Conservation (phyloP, 2,113 vertebrate genomes). For the Muntiacus muntjak region DNA sequence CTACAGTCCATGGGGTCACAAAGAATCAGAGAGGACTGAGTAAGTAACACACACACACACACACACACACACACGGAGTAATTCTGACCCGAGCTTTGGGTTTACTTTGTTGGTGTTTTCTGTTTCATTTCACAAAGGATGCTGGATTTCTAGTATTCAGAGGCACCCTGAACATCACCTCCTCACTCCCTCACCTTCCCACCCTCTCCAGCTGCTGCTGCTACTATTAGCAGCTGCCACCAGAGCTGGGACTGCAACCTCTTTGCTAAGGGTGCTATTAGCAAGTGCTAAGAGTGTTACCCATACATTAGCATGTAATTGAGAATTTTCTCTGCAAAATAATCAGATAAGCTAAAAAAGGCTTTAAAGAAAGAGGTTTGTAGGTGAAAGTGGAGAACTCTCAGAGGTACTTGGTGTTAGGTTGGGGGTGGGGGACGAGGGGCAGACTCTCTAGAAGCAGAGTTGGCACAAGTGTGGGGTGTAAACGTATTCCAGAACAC, state of each 20-base stretch:
- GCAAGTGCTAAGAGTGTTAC: not conserved
- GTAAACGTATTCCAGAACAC: not conserved
- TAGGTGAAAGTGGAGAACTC: not conserved
- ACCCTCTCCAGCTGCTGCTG: not conserved
- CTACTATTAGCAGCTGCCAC: not conserved
- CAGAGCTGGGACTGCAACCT: not conserved
- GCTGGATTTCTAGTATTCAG: not conserved
- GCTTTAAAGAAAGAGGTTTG: not conserved
- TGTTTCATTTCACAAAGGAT: not conserved
- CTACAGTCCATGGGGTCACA: not conserved
- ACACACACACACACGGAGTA: not conserved
- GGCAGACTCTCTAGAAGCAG: not conserved
- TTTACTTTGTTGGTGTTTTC: not conserved
- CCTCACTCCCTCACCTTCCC: not conserved
- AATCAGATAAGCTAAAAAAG: not conserved
- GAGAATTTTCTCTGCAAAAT: constrained; percentile 19
- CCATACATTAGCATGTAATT: not conserved
- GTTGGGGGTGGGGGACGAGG: not conserved
- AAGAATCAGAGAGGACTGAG: not conserved
- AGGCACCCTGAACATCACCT: not conserved
- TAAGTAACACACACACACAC: not conserved
- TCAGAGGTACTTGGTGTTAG: not conserved
- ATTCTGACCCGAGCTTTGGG: not conserved
- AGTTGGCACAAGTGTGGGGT: not conserved
- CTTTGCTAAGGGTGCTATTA: not conserved